Percentiles rank a stretch among this genome's conserved stretches.
Evolutionary conservation across 2,888 invertebrate species (phyloP).

Genomic region (Ernsta delagoae): DNA sequence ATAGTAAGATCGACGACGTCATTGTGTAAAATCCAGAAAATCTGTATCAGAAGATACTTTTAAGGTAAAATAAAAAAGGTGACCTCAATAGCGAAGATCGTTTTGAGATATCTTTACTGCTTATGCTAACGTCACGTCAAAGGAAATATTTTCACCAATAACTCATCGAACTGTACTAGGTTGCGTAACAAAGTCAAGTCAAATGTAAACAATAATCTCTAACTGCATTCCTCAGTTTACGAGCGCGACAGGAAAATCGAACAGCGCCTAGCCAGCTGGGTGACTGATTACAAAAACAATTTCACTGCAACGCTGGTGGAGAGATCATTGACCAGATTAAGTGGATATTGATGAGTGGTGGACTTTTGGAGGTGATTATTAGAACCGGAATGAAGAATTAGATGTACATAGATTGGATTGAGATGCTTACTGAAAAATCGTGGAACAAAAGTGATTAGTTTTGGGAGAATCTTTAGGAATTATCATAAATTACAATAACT

Average conservation of each 20-base stretch:
- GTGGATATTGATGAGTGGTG: background rate
- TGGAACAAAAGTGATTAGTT: no score
- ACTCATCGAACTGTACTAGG: conserved; percentile 1
- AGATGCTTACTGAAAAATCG: no score
- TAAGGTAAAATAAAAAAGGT: no score
- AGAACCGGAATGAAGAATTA: background rate
- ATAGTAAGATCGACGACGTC: no score
- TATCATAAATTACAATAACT: no score
- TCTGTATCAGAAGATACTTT: no score
- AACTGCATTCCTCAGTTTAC: conserved; percentile 33
- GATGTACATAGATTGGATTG: no score
- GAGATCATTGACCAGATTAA: conserved; percentile 27
- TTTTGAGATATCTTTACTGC: no score
- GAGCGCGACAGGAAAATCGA: conserved; percentile 11
- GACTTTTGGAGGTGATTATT: background rate
- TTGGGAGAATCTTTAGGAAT: no score
- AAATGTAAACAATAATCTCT: conserved; percentile 22
- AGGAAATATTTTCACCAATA: conserved; percentile 7
- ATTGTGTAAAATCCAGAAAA: no score
- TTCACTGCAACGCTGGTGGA: conserved; percentile 13
- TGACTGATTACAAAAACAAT: conserved; percentile 23
- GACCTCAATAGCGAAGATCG: background rate
- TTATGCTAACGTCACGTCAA: no score
- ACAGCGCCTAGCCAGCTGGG: background rate
- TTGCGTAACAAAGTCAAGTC: conserved; percentile 14